These are phyloP conservation scores for Agrotis puta DNA, from an alignment of 2,888 invertebrate species.

Conservation along the genomic window DNA sequence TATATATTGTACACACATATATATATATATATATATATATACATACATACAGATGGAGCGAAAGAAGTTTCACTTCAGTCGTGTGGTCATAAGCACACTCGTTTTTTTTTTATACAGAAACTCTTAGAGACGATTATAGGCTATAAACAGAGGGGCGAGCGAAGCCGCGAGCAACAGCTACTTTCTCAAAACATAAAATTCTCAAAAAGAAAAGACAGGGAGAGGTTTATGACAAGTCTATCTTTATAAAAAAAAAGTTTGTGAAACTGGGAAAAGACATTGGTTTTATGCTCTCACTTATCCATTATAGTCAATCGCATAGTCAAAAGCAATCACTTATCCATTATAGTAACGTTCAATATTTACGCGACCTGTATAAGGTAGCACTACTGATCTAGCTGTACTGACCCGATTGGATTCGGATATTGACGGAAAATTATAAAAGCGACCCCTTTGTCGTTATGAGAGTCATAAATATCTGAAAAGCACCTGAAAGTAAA, in stretches of 20 bases:
- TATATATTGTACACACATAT: no score
- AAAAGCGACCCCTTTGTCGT: neutral
- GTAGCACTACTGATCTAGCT: no score
- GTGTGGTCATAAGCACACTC: no score
- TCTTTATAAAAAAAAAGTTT: neutral
- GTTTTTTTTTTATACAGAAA: no score
- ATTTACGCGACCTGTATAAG: neutral
- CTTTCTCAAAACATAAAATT: neutral
- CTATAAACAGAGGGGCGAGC: no score
- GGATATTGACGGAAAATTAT: neutral
- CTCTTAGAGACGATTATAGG: no score
- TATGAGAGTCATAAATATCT: neutral
- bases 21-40: no score
- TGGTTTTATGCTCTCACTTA: neutral
- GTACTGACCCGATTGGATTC: slow-evolving; percentile 3
- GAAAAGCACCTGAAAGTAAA: neutral
- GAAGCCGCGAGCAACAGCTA: no score
- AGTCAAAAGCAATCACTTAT: slow-evolving; percentile 14
- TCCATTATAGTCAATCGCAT: neutral
- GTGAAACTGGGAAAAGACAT: neutral
- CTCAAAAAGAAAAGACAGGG: neutral
- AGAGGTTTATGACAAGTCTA: neutral
- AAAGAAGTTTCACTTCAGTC: no score
- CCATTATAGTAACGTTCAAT: slow-evolving; percentile 4
- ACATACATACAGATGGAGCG: no score